A percentile compares a stretch with the other conserved stretches of the same genome.
phyloP scores from a whole-genome alignment of 2,113 vertebrate genomes.

The Riparia riparia region DNA sequence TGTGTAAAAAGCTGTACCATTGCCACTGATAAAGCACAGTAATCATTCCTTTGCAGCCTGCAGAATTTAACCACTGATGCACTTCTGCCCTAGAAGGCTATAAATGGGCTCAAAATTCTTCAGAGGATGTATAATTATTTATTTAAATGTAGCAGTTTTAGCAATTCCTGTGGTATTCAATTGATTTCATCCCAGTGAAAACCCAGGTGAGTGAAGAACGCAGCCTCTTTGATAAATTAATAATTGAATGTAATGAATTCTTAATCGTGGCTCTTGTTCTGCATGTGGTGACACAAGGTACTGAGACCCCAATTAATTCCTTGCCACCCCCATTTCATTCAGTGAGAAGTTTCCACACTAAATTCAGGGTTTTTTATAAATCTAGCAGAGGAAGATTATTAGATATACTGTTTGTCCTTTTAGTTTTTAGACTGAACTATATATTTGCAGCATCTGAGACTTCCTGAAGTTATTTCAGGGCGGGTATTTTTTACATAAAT shows the following conservation, averaged over 20 bases:
- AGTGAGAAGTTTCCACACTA: neutral
- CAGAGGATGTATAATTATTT: constrained; percentile 9
- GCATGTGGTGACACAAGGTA: neutral
- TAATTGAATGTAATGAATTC: constrained; percentile 32
- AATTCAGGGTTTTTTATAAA: neutral
- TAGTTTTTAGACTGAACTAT: neutral
- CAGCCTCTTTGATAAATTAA: constrained; percentile 55
- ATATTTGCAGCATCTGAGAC: neutral
- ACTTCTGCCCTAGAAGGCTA: neutral
- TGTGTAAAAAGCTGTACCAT: neutral
- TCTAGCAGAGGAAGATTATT: neutral
- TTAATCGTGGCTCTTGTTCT: neutral
- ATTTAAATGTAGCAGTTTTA: constrained; percentile 7
- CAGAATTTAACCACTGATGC: neutral
- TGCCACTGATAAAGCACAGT: neutral
- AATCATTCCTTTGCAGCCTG: neutral
- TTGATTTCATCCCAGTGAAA: constrained; percentile 6
- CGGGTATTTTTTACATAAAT: accelerated
- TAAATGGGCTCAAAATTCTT: neutral
- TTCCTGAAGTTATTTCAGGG: neutral
- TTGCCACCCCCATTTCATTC: neutral
- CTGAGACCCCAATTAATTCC: constrained; percentile 4
- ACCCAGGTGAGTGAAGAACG: constrained; percentile 18
- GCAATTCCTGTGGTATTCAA: neutral
- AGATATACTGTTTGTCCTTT: neutral